These are phyloP conservation scores for Ganaspis sp. DNA, from an alignment of 1,140 invertebrate genomes.

Conservation along the genomic window DNA sequence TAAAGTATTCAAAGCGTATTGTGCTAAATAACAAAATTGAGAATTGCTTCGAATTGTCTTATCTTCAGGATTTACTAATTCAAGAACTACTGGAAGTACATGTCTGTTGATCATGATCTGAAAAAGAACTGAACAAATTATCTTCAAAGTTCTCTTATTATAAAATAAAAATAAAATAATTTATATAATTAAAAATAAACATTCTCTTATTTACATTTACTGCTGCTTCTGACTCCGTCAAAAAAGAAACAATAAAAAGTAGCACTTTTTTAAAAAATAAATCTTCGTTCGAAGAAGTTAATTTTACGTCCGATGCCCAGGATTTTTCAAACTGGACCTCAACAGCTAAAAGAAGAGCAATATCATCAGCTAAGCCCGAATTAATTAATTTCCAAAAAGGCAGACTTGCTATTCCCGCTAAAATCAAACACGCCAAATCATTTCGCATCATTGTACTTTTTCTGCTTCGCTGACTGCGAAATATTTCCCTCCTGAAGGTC, in stretches of 20 bases:
- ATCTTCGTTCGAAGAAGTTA: constrained; percentile 48
- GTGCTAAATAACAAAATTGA: constrained; percentile 57
- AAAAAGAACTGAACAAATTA: no score
- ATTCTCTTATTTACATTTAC: constrained; percentile 42
- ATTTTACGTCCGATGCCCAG: constrained; percentile 48
- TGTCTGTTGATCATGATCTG: constrained; percentile 53
- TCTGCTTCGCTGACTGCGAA: constrained; percentile 34
- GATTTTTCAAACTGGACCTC: constrained; percentile 44
- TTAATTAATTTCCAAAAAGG: constrained; percentile 59
- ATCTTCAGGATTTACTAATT: constrained; percentile 52
- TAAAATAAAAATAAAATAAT: neutral
- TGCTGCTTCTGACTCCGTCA: constrained; percentile 35
- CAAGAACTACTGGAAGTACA: constrained; percentile 50
- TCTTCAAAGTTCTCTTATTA: no score
- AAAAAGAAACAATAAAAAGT: constrained; percentile 50
- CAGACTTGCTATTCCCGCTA: constrained; percentile 51
- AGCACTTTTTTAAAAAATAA: constrained; percentile 60
- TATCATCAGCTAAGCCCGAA: constrained; percentile 59
- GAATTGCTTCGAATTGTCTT: constrained; percentile 34
- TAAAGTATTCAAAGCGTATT: constrained; percentile 52
- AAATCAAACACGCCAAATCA: constrained; percentile 61
- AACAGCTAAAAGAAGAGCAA: constrained; percentile 49
- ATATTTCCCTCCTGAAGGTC: constrained; percentile 54
- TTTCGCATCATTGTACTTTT: constrained; percentile 57
- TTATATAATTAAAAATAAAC: neutral